phyloP scores from a whole-genome alignment of 2,113 vertebrate genomes.

The Hemicordylus capensis region DNA sequence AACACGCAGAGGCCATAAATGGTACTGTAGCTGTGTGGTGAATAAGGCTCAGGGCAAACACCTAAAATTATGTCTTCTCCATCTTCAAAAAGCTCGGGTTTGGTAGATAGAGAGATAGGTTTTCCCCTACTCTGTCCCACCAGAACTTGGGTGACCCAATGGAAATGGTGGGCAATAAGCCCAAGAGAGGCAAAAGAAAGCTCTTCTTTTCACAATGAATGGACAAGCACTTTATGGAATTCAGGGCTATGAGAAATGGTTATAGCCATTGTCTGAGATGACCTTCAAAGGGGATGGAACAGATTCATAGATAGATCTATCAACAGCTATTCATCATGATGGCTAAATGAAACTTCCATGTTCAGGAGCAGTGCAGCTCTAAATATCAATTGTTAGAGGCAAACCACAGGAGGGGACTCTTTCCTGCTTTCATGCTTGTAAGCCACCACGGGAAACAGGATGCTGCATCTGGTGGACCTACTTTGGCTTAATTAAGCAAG shows the following conservation, averaged over 20 bases:
- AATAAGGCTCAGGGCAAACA: neutral
- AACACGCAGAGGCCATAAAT: conserved; percentile 30
- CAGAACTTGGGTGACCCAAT: neutral
- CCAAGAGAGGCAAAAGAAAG: neutral
- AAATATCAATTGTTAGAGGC: neutral
- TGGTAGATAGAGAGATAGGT: neutral
- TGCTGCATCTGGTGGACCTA: no score
- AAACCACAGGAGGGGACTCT: neutral
- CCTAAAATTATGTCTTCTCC: neutral
- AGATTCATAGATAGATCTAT: neutral
- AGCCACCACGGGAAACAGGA: no score
- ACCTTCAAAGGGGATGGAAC: neutral
- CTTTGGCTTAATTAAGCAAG: neutral
- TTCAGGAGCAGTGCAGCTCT: neutral
- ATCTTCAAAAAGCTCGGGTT: neutral
- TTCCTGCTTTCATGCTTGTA: no score
- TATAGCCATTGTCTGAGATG: neutral
- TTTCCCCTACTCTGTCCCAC: neutral
- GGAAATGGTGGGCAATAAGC: neutral
- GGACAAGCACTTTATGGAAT: no score
- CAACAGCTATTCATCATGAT: neutral
- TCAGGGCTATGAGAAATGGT: neutral
- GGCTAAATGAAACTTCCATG: neutral
- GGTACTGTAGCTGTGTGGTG: neutral
- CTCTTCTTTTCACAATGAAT: neutral